Base-by-base conservation (phyloP, 2,888 invertebrate species). In the Limnephilus rhombicus region DNA sequence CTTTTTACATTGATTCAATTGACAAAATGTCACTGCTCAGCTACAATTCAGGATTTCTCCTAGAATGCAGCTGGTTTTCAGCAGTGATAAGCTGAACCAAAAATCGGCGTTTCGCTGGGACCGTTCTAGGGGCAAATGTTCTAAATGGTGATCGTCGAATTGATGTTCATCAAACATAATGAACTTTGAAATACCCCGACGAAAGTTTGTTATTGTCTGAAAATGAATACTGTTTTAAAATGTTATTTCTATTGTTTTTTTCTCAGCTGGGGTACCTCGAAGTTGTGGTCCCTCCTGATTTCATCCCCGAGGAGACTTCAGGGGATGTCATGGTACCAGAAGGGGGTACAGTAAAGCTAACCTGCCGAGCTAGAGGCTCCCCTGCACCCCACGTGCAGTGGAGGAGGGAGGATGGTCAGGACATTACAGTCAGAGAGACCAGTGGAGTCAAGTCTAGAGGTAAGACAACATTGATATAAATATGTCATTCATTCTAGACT, bases 271-370 rank as follows among this genome's bases (percentile, higher is more conserved):
- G 98, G 91, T 97, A 96, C 95, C 96, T 98, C 94, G 97, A 98
- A 94, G 98, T 98, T 92, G 97, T 98, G 81, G 97, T 98, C 94
- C 98, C 98, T 31, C 98, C 98, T 18, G 98, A 98, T 95, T 98
- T 98, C 94, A 96, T 98, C 86, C 95, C 97, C 29, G 98, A 98
- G 94, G 98, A 98, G 94, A 98, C 98, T 11, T 98, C 98, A 12
- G 98, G 98, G 0, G 98, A 98, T 95, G 97, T 98, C 13, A 97
- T 97, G 97, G 98, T 98, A 2, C 97, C 97, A 11, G 98, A 98
- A 96, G 98, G 98, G 34, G 97, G 97, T 34, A 96, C 96, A 0
- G 96, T 97, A 11, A 96, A 96, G 93, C 95, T 97, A 18, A 96
- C 96, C 1, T 97, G 97, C 94, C 97, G 96, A 94, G 98, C 98